Conservation (phyloP, 1,140 invertebrate species). For the Thaumatotibia leucotreta region DNA sequence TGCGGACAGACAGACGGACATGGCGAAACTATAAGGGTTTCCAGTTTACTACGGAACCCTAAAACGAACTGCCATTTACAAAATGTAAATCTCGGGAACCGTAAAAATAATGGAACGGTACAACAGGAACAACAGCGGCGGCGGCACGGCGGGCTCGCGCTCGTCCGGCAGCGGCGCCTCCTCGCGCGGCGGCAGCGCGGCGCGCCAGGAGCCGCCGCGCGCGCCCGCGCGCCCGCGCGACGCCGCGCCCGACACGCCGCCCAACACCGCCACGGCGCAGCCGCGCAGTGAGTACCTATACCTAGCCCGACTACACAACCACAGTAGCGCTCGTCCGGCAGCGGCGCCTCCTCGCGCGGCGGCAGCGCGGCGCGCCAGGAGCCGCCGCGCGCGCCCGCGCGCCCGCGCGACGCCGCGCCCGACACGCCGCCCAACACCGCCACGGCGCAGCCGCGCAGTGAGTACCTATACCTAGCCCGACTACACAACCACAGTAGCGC, state of each 20-base stretch:
- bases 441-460: too few species aligned
- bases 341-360: constrained; percentile 65
- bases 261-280: constrained; percentile 48
- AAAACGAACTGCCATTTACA: too few species aligned
- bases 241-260: constrained; percentile 53
- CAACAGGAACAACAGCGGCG: constrained; percentile 37
- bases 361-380: constrained; percentile 36
- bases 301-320: too few species aligned
- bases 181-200: constrained; percentile 53
- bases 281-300: too few species aligned
- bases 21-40: too few species aligned
- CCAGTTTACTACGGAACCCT: too few species aligned
- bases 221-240: constrained; percentile 47
- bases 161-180: constrained; percentile 67
- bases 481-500: too few species aligned
- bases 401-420: constrained; percentile 34
- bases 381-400: constrained; percentile 58
- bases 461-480: too few species aligned
- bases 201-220: constrained; percentile 42
- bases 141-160: constrained; percentile 36
- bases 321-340: too few species aligned
- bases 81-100: too few species aligned
- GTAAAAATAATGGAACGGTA: too few species aligned
- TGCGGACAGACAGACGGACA: too few species aligned
- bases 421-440: constrained; percentile 57